phyloP scores from a whole-genome alignment of 2,888 invertebrate genomes.

The Reticulitermes lucifugus region DNA sequence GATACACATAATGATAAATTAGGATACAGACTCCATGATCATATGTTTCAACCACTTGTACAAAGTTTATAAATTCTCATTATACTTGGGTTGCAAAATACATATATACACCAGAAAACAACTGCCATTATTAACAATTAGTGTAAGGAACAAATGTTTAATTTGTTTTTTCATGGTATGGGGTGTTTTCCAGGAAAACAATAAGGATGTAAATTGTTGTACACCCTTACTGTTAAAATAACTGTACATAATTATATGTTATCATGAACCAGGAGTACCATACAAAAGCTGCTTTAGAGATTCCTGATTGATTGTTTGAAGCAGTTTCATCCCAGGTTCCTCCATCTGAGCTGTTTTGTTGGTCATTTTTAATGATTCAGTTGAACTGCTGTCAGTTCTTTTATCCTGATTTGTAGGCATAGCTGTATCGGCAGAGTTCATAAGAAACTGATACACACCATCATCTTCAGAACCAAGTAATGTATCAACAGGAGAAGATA shows the following conservation, averaged over 20 bases:
- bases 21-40: too few relatives aligned
- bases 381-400: not conserved
- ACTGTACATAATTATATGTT: not conserved
- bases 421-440: not conserved
- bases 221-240: too few relatives aligned
- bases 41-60: too few relatives aligned
- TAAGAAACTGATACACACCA: not conserved
- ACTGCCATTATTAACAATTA: too few relatives aligned
- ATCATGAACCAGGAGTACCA: conserved; percentile 56
- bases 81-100: too few relatives aligned
- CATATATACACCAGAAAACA: too few relatives aligned
- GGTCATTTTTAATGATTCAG: not conserved
- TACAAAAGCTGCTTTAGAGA: conserved; percentile 66
- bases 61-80: too few relatives aligned
- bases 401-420: not conserved
- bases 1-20: too few relatives aligned
- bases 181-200: too few relatives aligned
- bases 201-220: too few relatives aligned
- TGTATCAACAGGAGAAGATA: conserved; percentile 62
- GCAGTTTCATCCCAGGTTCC: not conserved
- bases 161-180: too few relatives aligned
- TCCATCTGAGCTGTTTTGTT: not conserved
- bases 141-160: too few relatives aligned
- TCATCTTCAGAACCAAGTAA: conserved; percentile 28
- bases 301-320: conserved; percentile 66